Evolutionary conservation across 23 tunicate species (phyloP), one percentile per base, ranked within the genome.

Genomic region (Botrylloides violaceus): DNA sequence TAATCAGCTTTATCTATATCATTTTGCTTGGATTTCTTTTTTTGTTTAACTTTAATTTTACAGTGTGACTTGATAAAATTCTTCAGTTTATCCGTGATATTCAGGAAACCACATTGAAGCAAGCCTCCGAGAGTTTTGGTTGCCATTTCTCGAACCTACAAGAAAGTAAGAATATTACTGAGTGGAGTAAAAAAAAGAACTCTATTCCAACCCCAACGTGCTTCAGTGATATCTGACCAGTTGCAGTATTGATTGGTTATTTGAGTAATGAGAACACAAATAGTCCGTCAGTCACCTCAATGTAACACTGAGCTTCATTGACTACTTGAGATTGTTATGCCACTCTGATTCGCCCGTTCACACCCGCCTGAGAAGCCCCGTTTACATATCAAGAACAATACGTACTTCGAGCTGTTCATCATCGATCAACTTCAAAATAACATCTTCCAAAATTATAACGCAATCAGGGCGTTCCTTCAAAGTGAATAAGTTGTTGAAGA

Each of bases 381-480:
- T n/a, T n/a, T n/a, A n/a, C n/a, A n/a, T 1, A 1, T 49, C 58
- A 49, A 49, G n/a, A n/a, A n/a, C n/a, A 21, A 27, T 27, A 15
- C 70, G 38, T 19, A 90, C 97, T 57, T 90, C 97, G 28, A 56
- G 70, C 56, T 66, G 78, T 22, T 90, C 97, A 35, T 90, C 97
- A n/a, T 70, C 64, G 25, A 90, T 64, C 71, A 83, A 47, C 47
- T 64, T 34, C 23, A 83, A 29, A 49, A 90, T 62, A 21, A 79
- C 39, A 12, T 61, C 39, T 48, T 36, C 50, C 33, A 87, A 26
- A 9, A 22, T 32, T 0, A 21, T 31, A 32, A 58, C 56, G 34
- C 71, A 66, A 5, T 32, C 38, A 18, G 58, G 31, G 20, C 64
- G 57, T 5, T 57, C 50, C 7, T 64, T 59, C 9, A 90, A 6